These are phyloP conservation scores for Erythrocercus mccallii DNA, from an alignment of 2,113 vertebrate species.

Conservation along the genomic window DNA sequence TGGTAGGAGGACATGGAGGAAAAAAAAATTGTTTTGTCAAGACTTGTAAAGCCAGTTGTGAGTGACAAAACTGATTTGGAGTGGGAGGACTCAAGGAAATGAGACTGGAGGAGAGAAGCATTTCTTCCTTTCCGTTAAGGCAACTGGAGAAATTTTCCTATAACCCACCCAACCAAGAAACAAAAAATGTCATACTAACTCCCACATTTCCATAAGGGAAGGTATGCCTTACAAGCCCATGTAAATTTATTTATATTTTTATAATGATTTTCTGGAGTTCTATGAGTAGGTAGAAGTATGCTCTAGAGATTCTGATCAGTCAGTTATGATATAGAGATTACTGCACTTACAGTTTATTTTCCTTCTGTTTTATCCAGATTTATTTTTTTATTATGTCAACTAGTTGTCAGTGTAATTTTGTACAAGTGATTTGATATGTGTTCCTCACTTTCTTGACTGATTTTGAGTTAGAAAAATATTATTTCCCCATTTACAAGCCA, in stretches of 20 bases:
- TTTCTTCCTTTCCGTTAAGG: neutral
- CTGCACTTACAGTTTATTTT: neutral
- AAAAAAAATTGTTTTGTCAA: neutral
- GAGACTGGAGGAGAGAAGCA: neutral
- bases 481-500: neutral
- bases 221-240: neutral
- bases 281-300: neutral
- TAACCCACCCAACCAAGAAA: neutral
- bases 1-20: neutral
- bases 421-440: neutral
- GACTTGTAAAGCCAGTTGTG: neutral
- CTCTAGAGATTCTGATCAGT: neutral
- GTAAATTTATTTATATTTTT: neutral
- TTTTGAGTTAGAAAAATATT: neutral
- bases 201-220: neutral
- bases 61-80: neutral
- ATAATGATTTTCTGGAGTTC: neutral
- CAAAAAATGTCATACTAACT: neutral
- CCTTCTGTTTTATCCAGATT: neutral
- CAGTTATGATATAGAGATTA: neutral
- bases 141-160: neutral
- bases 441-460: neutral
- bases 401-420: neutral
- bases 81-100: neutral
- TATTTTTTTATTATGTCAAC: neutral